These are phyloP conservation scores for Branchinecta sandiegonensis DNA, from an alignment of 2,888 invertebrate species.

Conservation along the genomic window DNA sequence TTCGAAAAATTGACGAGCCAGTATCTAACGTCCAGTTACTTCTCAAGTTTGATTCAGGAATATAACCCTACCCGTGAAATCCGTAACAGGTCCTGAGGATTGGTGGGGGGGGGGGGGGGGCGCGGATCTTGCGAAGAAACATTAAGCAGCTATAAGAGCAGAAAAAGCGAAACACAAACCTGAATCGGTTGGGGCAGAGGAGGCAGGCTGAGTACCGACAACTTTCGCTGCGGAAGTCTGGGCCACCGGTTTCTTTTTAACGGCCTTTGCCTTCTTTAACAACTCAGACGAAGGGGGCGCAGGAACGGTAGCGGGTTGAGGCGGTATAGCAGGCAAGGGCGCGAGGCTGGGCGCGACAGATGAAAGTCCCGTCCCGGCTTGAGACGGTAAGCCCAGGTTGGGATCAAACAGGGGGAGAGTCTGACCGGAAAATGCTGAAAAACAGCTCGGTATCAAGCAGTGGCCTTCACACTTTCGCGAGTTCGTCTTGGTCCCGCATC, in stretches of 20 bases:
- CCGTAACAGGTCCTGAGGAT: too few species aligned
- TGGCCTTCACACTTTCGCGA: too few species aligned
- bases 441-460: not conserved
- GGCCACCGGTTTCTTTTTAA: not conserved
- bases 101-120: too few species aligned
- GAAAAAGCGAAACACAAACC: not conserved
- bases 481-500: too few species aligned
- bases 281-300: constrained; percentile 1
- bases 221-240: not conserved
- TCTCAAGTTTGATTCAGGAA: too few species aligned
- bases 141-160: too few species aligned
- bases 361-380: not conserved
- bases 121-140: too few species aligned
- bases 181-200: constrained; percentile 7
- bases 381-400: not conserved
- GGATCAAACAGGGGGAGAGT: constrained; percentile 12
- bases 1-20: too few species aligned
- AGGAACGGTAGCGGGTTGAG: not conserved
- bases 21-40: too few species aligned
- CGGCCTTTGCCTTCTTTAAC: constrained; percentile 5
- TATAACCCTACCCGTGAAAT: too few species aligned
- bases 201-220: not conserved
- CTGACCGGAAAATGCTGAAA: constrained; percentile 16
- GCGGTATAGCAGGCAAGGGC: not conserved
- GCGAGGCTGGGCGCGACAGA: not conserved